Evolutionary conservation across 2,113 vertebrate genomes (phyloP).

Genomic region (Pimephales promelas): DNA sequence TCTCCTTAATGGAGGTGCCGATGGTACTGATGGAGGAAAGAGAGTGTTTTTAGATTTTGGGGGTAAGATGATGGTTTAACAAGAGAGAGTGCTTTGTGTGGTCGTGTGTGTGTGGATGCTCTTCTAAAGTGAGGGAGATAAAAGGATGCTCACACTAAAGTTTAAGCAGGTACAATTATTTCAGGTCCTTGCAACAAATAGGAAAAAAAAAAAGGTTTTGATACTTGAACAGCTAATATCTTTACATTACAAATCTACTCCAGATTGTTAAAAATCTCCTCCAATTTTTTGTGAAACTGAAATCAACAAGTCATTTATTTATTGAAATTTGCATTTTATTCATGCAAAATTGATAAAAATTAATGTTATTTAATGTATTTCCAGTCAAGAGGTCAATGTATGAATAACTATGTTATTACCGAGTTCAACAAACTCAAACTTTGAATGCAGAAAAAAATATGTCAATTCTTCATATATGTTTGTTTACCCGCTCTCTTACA

Average conservation of each 20-base stretch:
- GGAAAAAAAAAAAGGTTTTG: too few species aligned
- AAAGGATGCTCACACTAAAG: neutral
- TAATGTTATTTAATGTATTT: neutral
- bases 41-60: constrained; percentile 54
- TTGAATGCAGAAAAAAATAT: too few species aligned
- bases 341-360: neutral
- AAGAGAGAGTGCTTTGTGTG: constrained; percentile 28
- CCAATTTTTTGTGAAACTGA: neutral
- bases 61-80: constrained; percentile 51
- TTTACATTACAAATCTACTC: neutral
- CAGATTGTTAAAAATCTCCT: neutral
- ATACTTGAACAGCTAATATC: neutral
- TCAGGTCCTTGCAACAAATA: neutral
- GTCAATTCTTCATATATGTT: too few species aligned
- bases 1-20: constrained; percentile 57
- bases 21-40: constrained; percentile 47
- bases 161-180: neutral
- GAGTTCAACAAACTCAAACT: too few species aligned
- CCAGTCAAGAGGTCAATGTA: neutral
- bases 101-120: constrained; percentile 4
- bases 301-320: neutral
- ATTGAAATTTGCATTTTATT: neutral
- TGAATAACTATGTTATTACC: too few species aligned
- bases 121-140: constrained; percentile 7
- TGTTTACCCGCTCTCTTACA: too few species aligned